Conservation (phyloP, 1,140 invertebrate genomes). For the Drosophila lacertosa region DNA sequence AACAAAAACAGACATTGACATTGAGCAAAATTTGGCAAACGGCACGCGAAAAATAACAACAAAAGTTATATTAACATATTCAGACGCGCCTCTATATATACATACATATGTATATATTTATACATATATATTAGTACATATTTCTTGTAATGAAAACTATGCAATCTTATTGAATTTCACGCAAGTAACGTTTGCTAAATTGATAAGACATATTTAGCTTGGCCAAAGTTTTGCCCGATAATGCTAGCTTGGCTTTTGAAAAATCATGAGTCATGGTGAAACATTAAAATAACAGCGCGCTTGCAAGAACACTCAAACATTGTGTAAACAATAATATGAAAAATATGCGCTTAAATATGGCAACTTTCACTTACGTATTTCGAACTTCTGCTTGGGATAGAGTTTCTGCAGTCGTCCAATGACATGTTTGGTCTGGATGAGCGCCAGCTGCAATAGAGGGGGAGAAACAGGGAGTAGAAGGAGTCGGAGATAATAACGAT, state of each 20-base stretch:
- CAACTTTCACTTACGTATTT: slow-evolving; percentile 87
- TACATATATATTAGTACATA: not conserved
- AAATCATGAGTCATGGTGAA: slow-evolving; percentile 36
- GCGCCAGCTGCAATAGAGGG: slow-evolving; percentile 87
- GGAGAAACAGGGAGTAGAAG: not conserved
- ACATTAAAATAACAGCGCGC: slow-evolving; percentile 11
- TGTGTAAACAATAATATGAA: not conserved
- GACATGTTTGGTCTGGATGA: slow-evolving; percentile 91
- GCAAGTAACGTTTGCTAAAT: slow-evolving; percentile 3
- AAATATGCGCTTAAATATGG: slow-evolving; percentile 5
- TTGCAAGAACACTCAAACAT: slow-evolving; percentile 13
- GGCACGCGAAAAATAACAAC: slow-evolving; percentile 46
- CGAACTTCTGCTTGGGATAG: slow-evolving; percentile 89
- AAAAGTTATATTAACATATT: slow-evolving; percentile 12
- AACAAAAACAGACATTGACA: slow-evolving; percentile 65
- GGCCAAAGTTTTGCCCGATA: not conserved
- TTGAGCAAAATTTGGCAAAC: slow-evolving; percentile 66
- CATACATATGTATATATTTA: slow-evolving; percentile 2
- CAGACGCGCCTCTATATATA: not conserved
- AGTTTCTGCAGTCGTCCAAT: slow-evolving; percentile 88
- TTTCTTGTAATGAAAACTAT: slow-evolving; percentile 4
- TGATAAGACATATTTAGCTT: slow-evolving; percentile 18
- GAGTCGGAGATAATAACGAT: not conserved
- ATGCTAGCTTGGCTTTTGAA: slow-evolving; percentile 2
- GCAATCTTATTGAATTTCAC: slow-evolving; percentile 18